Base-by-base conservation (phyloP, 2,113 vertebrate species). In the Chitala chitala region DNA sequence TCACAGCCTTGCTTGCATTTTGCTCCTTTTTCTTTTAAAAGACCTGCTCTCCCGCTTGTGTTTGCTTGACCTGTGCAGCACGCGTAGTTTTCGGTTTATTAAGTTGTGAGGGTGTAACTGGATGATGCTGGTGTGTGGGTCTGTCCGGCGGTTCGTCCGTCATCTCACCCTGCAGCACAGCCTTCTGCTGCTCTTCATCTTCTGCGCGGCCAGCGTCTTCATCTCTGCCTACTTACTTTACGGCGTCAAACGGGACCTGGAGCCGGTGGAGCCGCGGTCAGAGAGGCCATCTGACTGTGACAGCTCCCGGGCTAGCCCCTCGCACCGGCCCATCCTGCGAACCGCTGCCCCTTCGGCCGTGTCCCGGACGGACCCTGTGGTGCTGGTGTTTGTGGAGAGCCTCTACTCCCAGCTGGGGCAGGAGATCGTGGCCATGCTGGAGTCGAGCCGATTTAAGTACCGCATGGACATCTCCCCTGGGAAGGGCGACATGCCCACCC, bases 351-450 rank as follows among this genome's bases (percentile, higher is more conserved):
- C 83, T 0, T 88, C 81, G 0, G 80, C 90, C 33, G 89, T 90
- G 1, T 91, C 92, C n/a, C 92, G 93, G 69, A 95, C 93, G 0
- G 93, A 94, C 78, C 92, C 94, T 0, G 84, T 94, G 82, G 94
- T 95, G 69, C 86, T 95, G 77, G 93, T 95, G 70, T 95, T 95
- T 0, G 93, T 95, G 78, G 94, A 95, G 82, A 95, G 93, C 82
- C 91, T 94, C 48, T 95, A 95, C 83, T 95, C 94, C 0, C 93
- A 94, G 79, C 84, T 95, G 79, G 94, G 94, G 46, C 94, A 95
- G 85, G 94, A 95, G 79, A 94, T 95, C 0, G 92, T 95, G 80
- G 94, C 94, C 77, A 93, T 95, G 80, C 82, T 95, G 83, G 94
- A 95, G 85, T 94, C 93, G 0, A 93, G 93, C 48, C 91, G 92